A percentile compares a stretch with the other conserved stretches of the same genome.
Evolutionary conservation across 1,140 invertebrate species (phyloP).

Genomic region (Rhopalosiphum padi): DNA sequence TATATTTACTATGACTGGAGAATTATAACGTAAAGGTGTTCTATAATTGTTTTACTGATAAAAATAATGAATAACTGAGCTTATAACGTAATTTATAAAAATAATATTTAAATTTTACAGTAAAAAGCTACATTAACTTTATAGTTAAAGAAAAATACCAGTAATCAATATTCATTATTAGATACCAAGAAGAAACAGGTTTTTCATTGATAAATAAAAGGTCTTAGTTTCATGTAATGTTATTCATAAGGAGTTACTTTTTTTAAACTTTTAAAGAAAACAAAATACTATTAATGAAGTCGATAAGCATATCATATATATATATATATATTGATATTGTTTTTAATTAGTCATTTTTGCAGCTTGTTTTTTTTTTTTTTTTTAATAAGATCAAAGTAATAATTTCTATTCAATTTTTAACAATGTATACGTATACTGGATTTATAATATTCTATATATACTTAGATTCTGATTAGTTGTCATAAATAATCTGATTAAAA

Average conservation of each 20-base stretch:
- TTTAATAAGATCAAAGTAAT: background rate
- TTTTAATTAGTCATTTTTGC: background rate
- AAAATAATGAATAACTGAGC: background rate
- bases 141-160: background rate
- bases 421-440: background rate
- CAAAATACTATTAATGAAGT: background rate
- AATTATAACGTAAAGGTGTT: background rate
- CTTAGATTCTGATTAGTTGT: background rate
- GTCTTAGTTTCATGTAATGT: background rate
- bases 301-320: background rate
- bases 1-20: background rate
- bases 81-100: background rate
- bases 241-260: background rate
- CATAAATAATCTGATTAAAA: background rate
- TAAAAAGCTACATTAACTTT: background rate
- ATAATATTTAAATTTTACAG: background rate
- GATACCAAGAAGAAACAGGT: background rate
- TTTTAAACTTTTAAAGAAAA: background rate
- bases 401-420: background rate
- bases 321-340: too few species aligned
- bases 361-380: background rate
- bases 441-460: background rate
- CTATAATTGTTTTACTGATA: too few species aligned
- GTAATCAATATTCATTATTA: background rate
- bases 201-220: background rate